Percentiles rank a stretch among this genome's conserved stretches.
Conservation (phyloP, 23 tunicate genomes). For the Ciona savignyi region DNA sequence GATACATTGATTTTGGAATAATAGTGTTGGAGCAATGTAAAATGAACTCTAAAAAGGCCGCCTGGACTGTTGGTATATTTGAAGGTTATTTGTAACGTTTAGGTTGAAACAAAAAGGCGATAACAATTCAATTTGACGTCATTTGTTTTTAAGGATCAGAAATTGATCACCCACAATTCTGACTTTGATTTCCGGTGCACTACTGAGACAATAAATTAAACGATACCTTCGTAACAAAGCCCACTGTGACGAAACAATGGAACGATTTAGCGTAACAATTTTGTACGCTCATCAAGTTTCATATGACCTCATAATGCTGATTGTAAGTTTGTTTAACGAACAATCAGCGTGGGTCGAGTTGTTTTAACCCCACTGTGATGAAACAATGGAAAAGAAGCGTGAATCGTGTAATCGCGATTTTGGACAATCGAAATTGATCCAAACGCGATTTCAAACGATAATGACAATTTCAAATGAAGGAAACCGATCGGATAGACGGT, state of each 20-base stretch:
- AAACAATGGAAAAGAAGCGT: neutral
- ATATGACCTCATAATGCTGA: neutral
- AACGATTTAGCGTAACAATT: neutral
- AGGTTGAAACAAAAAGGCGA: too few relatives aligned
- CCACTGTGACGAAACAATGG: neutral
- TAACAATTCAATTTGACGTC: too few relatives aligned
- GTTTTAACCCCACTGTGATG: neutral
- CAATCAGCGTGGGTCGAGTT: neutral
- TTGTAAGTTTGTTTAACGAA: neutral
- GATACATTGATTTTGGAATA: too few relatives aligned
- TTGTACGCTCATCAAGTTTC: neutral
- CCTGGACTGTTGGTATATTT: too few relatives aligned
- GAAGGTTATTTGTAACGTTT: too few relatives aligned
- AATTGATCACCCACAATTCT: neutral
- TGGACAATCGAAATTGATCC: neutral
- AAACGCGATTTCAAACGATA: neutral
- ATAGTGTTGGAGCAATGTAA: too few relatives aligned
- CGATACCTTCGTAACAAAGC: neutral
- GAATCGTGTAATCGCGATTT: neutral
- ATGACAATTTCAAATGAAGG: neutral
- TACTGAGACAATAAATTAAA: neutral
- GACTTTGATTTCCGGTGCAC: neutral
- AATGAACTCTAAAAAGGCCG: too few relatives aligned
- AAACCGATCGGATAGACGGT: neutral
- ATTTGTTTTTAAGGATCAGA: neutral